Conservation (phyloP, 1,140 invertebrate genomes). For the Zaprionus africanus region DNA sequence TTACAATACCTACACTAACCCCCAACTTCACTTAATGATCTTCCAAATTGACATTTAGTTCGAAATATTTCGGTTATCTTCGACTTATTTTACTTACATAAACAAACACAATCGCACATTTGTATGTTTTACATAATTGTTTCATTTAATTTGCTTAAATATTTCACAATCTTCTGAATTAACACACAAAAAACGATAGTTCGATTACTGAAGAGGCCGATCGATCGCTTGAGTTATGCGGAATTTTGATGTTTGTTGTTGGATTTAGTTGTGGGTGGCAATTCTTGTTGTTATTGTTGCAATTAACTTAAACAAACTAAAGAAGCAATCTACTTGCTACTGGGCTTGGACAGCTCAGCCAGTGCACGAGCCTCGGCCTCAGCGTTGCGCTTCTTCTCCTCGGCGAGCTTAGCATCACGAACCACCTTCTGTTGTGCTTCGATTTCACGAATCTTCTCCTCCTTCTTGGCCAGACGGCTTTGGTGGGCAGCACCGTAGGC, state of each 20-base stretch:
- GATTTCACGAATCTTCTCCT: constrained; percentile 87
- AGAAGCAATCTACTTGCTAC: constrained; percentile 30
- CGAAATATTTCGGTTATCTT: background rate
- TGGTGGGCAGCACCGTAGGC: constrained; percentile 90
- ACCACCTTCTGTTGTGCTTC: constrained; percentile 88
- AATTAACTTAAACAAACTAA: constrained; percentile 50
- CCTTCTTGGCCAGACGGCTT: constrained; percentile 88
- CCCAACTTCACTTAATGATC: background rate
- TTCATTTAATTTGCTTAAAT: constrained; percentile 53
- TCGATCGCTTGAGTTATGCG: constrained; percentile 35
- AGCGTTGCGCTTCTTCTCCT: constrained; percentile 87
- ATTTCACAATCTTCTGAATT: constrained; percentile 41
- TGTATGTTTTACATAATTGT: constrained; percentile 56
- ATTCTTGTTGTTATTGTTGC: constrained; percentile 15
- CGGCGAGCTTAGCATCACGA: constrained; percentile 88
- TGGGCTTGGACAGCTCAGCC: constrained; percentile 69
- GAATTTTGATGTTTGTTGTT: constrained; percentile 52
- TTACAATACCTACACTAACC: background rate
- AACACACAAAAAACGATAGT: constrained; percentile 49
- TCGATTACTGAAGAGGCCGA: constrained; percentile 25
- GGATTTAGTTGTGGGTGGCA: constrained; percentile 14
- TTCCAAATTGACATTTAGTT: background rate
- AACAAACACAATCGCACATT: constrained; percentile 3
- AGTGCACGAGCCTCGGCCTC: constrained; percentile 83
- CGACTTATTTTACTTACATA: background rate